Evolutionary conservation across 2,888 invertebrate species (phyloP).

Genomic region (Trissolcus japonicus): DNA sequence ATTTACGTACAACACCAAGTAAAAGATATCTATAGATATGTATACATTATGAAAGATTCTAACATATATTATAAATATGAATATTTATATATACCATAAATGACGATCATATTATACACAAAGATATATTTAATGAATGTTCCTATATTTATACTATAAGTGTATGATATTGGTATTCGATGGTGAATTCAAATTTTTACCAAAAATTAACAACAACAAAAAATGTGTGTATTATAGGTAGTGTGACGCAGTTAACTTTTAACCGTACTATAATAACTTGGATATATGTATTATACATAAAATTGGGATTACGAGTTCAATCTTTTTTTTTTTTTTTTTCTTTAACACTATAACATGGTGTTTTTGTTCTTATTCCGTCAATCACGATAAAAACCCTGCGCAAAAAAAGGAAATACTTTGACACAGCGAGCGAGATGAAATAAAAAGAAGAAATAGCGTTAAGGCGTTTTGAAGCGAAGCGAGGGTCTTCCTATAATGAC

Average conservation of each 20-base stretch:
- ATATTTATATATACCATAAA: conserved; percentile 65
- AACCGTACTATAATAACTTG: conserved; percentile 30
- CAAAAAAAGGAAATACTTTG: conserved; percentile 33
- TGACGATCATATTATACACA: conserved; percentile 69
- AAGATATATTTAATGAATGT: conserved; percentile 76
- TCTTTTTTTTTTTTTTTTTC: conserved; percentile 30
- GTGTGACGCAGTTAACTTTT: conserved; percentile 47
- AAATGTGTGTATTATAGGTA: conserved; percentile 68
- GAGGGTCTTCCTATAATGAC: conserved; percentile 77
- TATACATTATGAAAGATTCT: conserved; percentile 62
- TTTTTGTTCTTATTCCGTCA: conserved; percentile 21
- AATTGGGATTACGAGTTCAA: conserved; percentile 37
- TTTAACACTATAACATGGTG: conserved; percentile 3
- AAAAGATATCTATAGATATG: conserved; percentile 67
- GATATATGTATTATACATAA: conserved; percentile 38
- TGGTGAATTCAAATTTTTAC: conserved; percentile 75
- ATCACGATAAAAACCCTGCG: conserved; percentile 44
- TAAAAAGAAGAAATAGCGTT: conserved; percentile 59
- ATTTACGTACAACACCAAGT: conserved; percentile 73
- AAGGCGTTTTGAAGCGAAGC: conserved; percentile 68
- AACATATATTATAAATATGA: conserved; percentile 62
- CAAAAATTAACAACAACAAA: conserved; percentile 62
- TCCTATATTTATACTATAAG: conserved; percentile 76
- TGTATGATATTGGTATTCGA: conserved; percentile 74
- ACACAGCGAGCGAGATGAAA: conserved; percentile 49